A percentile compares a stretch with the other conserved stretches of the same genome.
phyloP scores from a whole-genome alignment of 1,140 invertebrate genomes.

The Trachelipus rathkii region DNA sequence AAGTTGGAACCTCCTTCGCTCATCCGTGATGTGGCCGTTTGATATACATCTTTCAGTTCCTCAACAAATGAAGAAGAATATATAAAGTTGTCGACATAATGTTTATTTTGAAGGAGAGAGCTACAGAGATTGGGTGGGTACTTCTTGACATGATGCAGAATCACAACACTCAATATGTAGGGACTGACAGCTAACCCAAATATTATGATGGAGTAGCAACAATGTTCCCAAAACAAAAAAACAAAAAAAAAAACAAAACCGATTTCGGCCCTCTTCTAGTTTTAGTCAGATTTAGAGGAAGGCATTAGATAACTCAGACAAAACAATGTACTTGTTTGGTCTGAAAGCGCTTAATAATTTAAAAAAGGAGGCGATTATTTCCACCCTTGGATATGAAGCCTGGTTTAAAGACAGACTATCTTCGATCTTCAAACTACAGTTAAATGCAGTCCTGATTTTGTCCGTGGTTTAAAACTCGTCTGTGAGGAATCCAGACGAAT shows the following conservation, averaged over 20 bases:
- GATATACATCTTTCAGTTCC: not conserved
- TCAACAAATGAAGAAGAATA: not conserved
- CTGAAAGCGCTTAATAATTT: constrained; percentile 1
- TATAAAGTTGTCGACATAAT: constrained; percentile 13
- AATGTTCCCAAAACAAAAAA: constrained; percentile 23
- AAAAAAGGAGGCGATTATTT: constrained; percentile 18
- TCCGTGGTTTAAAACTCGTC: too few species aligned
- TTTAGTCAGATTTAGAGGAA: too few species aligned
- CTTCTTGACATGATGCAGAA: constrained; percentile 4
- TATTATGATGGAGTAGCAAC: constrained; percentile 15
- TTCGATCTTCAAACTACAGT: constrained; percentile 27
- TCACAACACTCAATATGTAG: constrained; percentile 27
- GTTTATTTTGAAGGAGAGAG: not conserved
- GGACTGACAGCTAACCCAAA: constrained; percentile 25
- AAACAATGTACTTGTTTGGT: constrained; percentile 18
- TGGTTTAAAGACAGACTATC: constrained; percentile 26
- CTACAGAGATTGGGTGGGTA: not conserved
- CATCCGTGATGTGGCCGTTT: not conserved
- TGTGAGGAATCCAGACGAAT: too few species aligned
- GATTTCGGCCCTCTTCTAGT: too few species aligned
- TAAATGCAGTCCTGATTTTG: constrained; percentile 27
- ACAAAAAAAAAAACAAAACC: too few species aligned
- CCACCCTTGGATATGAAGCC: constrained; percentile 13
- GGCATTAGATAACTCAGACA: constrained; percentile 24
- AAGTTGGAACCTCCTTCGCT: not conserved